Conservation (phyloP, 1,140 invertebrate genomes). For the Halictus rubicundus region DNA sequence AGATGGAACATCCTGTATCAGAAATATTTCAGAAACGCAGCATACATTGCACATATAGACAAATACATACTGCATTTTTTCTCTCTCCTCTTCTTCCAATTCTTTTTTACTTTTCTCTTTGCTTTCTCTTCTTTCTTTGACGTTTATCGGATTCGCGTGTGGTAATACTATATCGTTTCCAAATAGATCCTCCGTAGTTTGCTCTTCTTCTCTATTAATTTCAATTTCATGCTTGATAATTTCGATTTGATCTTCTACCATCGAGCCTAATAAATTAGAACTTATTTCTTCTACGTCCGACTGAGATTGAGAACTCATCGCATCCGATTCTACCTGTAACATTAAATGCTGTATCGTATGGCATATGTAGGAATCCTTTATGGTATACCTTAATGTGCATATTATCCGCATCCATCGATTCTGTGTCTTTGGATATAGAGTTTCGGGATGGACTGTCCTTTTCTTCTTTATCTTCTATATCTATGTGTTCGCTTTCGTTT, state of each 20-base stretch:
- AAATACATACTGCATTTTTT: constrained; percentile 92
- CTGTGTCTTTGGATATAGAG: constrained; percentile 48
- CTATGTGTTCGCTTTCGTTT: constrained; percentile 62
- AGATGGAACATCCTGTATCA: no score
- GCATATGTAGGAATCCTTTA: background rate
- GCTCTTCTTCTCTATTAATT: constrained; percentile 48
- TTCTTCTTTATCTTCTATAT: constrained; percentile 49
- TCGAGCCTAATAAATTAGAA: constrained; percentile 15
- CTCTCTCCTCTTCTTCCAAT: constrained; percentile 93
- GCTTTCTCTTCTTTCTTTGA: constrained; percentile 82
- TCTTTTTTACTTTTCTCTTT: constrained; percentile 90
- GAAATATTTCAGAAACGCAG: no score
- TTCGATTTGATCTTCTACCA: constrained; percentile 47
- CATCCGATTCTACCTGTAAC: constrained; percentile 63
- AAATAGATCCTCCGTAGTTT: constrained; percentile 70
- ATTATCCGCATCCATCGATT: constrained; percentile 48
- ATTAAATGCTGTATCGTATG: background rate
- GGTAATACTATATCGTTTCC: constrained; percentile 75
- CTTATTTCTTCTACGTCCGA: constrained; percentile 61
- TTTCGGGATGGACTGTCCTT: constrained; percentile 45
- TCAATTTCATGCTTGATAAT: constrained; percentile 63
- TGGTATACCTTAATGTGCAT: constrained; percentile 51
- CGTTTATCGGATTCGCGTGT: constrained; percentile 51
- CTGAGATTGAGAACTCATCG: constrained; percentile 60
- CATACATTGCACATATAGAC: no score